Percentiles rank a stretch among this genome's conserved stretches.
Evolutionary conservation across 2,113 vertebrate species (phyloP).

Genomic region (Myocastor coypus): DNA sequence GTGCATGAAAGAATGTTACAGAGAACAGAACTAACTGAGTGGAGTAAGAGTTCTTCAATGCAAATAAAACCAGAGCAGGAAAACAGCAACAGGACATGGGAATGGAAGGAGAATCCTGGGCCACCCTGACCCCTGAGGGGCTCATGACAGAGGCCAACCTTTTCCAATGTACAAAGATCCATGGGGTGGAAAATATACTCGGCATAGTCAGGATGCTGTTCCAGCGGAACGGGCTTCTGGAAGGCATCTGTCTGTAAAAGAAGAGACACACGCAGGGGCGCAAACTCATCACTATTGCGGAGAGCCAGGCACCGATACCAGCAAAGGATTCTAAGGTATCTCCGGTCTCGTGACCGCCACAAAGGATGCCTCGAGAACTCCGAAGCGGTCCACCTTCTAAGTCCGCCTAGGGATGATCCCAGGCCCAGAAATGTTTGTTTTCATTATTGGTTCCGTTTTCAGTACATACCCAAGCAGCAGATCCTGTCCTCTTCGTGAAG

Average conservation of each 20-base stretch:
- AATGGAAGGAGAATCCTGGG: neutral
- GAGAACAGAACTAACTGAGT: neutral
- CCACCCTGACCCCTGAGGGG: neutral
- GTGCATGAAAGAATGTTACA: neutral
- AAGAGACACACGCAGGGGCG: conserved; percentile 32
- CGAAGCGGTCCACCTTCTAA: neutral
- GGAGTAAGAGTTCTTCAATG: neutral
- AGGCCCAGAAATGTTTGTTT: neutral
- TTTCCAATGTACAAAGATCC: conserved; percentile 98
- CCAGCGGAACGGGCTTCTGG: conserved; percentile 97
- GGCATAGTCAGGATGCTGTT: conserved; percentile 98
- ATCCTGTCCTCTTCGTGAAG: neutral
- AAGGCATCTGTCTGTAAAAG: conserved; percentile 95
- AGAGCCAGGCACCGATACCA: neutral
- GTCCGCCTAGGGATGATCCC: neutral
- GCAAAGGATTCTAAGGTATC: neutral
- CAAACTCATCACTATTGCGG: neutral
- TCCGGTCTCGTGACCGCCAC: neutral
- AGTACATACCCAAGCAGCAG: neutral
- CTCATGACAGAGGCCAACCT: conserved; percentile 89
- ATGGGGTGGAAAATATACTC: conserved; percentile 99
- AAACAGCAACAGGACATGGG: neutral
- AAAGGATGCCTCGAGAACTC: neutral
- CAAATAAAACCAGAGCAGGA: neutral
- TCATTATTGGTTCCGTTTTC: neutral